Evolutionary conservation across 1,140 invertebrate species (phyloP), one percentile per base, ranked within the genome.

Genomic region (Drosophila neocordata): DNA sequence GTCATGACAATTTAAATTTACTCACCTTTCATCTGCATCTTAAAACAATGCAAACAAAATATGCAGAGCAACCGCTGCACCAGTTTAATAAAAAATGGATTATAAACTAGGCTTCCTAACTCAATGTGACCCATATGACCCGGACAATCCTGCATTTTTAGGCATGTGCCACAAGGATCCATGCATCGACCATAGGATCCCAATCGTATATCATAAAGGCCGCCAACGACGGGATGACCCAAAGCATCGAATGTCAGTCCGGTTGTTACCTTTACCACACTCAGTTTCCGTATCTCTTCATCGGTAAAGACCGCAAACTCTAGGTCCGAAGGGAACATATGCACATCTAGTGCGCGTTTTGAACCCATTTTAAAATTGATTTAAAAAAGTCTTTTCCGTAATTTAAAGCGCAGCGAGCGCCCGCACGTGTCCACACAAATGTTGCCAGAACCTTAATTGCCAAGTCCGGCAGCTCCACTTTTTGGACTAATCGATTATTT

Each of bases 41-140:
- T 93, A 72, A 93, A 95, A 81, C 97, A 98, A 57, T 93, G 92
- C 8, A 96, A 85, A 77, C 97, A 98, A 20, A 94, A 93, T 2
- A 95, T 92, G 74, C 94, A 94, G 22, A 97, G 92, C 13, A 97
- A 83, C 0, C 92, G 93, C 67, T 93, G 94, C 12, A 98, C 92
- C 44, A 94, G 93, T 90, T 95, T 95, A 53, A 97, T 95, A 84
- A 98, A 97, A 31, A 99, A 79, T 3, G 98, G 98, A 94, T 99
- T 99, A 44, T 97, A 95, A 1, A 98, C 95, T 6, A 97, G 95
- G 3, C 99, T 91, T 2, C 97, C 96, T n/a, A 99, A 92, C 66
- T 96, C 95, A 68, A 99, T 98, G 85, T 99, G 97, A 0, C 98
- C 98, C 93, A 98, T 96, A 92, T 99, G 99, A 3, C 99, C 98